Percentiles rank a stretch among this genome's conserved stretches.
Conservation (phyloP, 2,113 vertebrate species). For the Esox niger region DNA sequence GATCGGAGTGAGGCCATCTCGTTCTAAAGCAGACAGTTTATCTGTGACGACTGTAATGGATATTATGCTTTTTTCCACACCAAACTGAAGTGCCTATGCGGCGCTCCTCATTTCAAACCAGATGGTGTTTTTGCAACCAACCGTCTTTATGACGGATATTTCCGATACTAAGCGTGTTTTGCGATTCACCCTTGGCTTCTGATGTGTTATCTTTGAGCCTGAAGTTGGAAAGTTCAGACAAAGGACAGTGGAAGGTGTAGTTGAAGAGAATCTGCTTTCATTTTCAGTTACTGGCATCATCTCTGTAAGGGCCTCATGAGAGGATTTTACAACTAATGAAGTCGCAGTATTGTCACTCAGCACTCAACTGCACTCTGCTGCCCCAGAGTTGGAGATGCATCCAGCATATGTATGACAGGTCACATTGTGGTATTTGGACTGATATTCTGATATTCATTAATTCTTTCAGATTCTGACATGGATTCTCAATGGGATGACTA, state of each 20-base stretch:
- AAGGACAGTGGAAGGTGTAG: slow-evolving; percentile 20
- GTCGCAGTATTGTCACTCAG: no score
- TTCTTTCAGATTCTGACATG: no score
- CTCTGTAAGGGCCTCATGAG: no score
- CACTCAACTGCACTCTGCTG: no score
- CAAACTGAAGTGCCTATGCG: slow-evolving; percentile 13
- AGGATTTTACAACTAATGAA: no score
- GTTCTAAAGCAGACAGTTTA: slow-evolving; percentile 24
- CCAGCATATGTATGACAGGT: neutral
- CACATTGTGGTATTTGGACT: no score
- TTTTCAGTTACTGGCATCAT: no score
- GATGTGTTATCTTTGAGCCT: neutral
- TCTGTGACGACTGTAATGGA: slow-evolving; percentile 6
- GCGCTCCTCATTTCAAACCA: no score
- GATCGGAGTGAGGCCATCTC: slow-evolving; percentile 17
- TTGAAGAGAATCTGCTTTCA: neutral
- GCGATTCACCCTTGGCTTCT: slow-evolving; percentile 18
- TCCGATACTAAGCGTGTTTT: slow-evolving; percentile 6
- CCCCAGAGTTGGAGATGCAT: neutral
- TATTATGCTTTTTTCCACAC: slow-evolving; percentile 11
- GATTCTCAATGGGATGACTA: no score
- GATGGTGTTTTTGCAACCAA: neutral
- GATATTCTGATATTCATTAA: no score
- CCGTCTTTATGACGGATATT: neutral
- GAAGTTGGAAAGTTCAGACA: slow-evolving; percentile 25